Evolutionary conservation across 2,888 invertebrate genomes (phyloP).

Genomic region (Lagria hirta): DNA sequence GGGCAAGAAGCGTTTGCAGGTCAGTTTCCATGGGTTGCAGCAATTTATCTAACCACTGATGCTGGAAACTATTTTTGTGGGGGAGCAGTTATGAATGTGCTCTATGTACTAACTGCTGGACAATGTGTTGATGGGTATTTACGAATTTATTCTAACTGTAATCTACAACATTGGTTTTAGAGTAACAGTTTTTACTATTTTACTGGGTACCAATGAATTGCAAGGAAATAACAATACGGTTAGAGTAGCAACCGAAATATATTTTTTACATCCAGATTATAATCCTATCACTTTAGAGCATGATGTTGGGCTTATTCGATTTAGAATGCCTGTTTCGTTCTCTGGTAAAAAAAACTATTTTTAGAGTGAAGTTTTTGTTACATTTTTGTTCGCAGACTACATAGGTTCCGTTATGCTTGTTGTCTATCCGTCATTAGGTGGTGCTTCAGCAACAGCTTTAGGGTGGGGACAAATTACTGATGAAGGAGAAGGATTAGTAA

Average conservation of each 20-base stretch:
- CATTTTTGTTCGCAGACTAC: too few relatives aligned
- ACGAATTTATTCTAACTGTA: too few relatives aligned
- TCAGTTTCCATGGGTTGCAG: constrained; percentile 12
- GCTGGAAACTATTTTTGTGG: constrained; percentile 9
- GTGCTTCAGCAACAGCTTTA: too few relatives aligned
- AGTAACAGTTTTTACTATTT: neutral
- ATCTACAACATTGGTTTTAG: constrained; percentile 3
- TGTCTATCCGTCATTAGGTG: too few relatives aligned
- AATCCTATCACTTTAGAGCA: constrained; percentile 3
- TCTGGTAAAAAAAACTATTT: too few relatives aligned
- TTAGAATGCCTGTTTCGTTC: constrained; percentile 4
- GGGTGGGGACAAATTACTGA: too few relatives aligned
- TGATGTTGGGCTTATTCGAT: constrained; percentile 8
- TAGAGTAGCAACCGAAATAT: constrained; percentile 5
- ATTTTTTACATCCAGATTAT: constrained; percentile 7
- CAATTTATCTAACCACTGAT: constrained; percentile 1
- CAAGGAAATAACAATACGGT: neutral
- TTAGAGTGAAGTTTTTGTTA: too few relatives aligned
- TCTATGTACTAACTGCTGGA: constrained; percentile 7
- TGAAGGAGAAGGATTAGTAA: too few relatives aligned
- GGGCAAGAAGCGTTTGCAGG: constrained; percentile 6
- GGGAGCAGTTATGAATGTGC: constrained; percentile 4
- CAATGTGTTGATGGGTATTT: constrained; percentile 10
- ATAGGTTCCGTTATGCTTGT: too few relatives aligned
- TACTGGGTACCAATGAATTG: constrained; percentile 5